A percentile compares a stretch with the other conserved stretches of the same genome.
phyloP scores from a whole-genome alignment of 1,140 invertebrate genomes.

The Zeugodacus cucurbitae region DNA sequence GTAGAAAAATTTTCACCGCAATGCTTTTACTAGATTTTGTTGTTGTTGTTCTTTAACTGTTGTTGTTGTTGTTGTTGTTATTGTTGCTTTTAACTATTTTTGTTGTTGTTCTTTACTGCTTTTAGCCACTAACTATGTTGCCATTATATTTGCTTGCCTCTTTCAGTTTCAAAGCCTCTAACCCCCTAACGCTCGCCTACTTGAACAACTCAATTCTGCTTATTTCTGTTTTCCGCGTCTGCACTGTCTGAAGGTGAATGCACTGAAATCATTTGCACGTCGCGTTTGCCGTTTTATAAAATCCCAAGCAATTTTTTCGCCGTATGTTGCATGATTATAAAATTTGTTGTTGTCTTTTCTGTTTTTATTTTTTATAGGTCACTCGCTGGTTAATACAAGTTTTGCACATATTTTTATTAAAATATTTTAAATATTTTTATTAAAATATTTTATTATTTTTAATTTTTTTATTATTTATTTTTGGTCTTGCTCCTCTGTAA shows the following conservation, averaged over 20 bases:
- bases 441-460: too few relatives aligned
- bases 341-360: background rate
- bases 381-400: background rate
- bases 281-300: background rate
- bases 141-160: background rate
- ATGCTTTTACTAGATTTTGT: background rate
- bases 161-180: background rate
- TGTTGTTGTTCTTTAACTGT: too few relatives aligned
- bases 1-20: background rate
- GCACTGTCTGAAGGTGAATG: background rate
- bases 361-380: background rate
- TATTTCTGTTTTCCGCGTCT: background rate
- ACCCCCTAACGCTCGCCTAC: background rate
- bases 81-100: background rate
- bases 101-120: background rate
- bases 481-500: background rate
- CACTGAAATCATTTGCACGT: slow-evolving; percentile 31
- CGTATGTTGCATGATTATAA: too few relatives aligned
- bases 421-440: background rate
- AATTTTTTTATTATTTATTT: background rate
- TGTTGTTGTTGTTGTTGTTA: background rate
- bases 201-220: background rate
- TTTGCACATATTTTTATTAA: background rate
- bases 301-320: too few relatives aligned
- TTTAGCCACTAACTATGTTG: background rate